Conservation (phyloP, 1,140 invertebrate genomes). For the Kradibia gibbosae region DNA sequence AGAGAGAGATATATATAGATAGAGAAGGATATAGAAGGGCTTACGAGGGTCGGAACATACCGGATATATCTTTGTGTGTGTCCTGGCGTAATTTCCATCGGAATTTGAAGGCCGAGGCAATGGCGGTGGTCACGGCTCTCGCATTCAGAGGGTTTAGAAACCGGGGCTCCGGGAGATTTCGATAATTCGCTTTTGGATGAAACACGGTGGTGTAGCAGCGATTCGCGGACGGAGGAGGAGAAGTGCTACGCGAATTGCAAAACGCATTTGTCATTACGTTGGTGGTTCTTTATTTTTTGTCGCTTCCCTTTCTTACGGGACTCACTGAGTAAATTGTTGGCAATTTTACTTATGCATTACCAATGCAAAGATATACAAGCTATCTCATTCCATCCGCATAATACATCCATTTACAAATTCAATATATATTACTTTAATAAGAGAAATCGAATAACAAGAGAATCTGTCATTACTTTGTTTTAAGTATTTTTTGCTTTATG, state of each 20-base stretch:
- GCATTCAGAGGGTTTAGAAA: slow-evolving; percentile 17
- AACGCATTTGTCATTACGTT: slow-evolving; percentile 29
- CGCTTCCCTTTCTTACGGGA: neutral
- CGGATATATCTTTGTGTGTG: slow-evolving; percentile 18
- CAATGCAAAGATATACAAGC: too few species aligned
- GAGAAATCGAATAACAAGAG: neutral
- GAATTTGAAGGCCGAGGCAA: slow-evolving; percentile 29
- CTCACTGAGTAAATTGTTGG: neutral
- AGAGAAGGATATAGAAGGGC: neutral
- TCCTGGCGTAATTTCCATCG: slow-evolving; percentile 18
- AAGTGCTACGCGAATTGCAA: slow-evolving; percentile 33
- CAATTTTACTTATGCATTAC: neutral
- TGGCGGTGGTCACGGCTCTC: neutral
- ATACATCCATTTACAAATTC: too few species aligned
- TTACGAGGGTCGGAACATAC: neutral
- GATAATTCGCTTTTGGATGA: slow-evolving; percentile 40
- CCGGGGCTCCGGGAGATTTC: slow-evolving; percentile 5
- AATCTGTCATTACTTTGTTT: neutral
- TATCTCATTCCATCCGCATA: neutral
- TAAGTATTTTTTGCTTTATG: slow-evolving; percentile 1
- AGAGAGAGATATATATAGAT: neutral
- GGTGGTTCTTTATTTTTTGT: slow-evolving; percentile 18
- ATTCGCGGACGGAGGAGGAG: neutral
- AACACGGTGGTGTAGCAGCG: neutral
- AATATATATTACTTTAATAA: neutral